Evolutionary conservation across 1,140 invertebrate genomes (phyloP).

Genomic region (Gryon sp.): DNA sequence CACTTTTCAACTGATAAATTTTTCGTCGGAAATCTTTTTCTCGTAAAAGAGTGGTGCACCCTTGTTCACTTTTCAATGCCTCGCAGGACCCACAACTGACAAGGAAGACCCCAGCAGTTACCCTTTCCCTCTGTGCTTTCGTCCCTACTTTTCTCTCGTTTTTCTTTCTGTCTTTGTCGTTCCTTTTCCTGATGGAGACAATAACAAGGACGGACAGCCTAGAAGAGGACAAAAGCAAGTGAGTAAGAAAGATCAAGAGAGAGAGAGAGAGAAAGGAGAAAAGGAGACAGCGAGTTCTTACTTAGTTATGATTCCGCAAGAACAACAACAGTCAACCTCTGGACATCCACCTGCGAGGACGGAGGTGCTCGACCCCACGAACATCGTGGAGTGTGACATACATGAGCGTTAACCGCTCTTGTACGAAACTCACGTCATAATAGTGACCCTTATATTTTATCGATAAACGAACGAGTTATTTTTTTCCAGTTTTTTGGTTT

Average conservation of each 20-base stretch:
- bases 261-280: conserved; percentile 26
- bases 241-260: too few species aligned
- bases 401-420: conserved; percentile 71
- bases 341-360: conserved; percentile 79
- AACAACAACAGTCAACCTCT: conserved; percentile 76
- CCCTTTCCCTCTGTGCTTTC: conserved; percentile 33
- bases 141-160: conserved; percentile 52
- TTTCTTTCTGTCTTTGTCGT: conserved; percentile 62
- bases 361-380: conserved; percentile 77
- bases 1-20: too few species aligned
- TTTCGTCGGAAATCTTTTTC: too few species aligned
- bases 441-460: conserved; percentile 65
- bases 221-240: too few species aligned
- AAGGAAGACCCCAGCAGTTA: conserved; percentile 23
- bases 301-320: conserved; percentile 75
- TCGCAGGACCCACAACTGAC: conserved; percentile 42
- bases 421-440: conserved; percentile 59
- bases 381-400: conserved; percentile 72
- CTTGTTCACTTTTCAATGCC: conserved; percentile 41
- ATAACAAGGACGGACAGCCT: too few species aligned
- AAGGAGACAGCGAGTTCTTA: conserved; percentile 50
- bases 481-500: too few species aligned
- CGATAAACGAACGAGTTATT: too few species aligned
- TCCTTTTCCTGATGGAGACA: conserved; percentile 62
- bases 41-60: conserved; percentile 26